phyloP scores from a whole-genome alignment of 2,888 invertebrate species.

The Parochlus steinenii region DNA sequence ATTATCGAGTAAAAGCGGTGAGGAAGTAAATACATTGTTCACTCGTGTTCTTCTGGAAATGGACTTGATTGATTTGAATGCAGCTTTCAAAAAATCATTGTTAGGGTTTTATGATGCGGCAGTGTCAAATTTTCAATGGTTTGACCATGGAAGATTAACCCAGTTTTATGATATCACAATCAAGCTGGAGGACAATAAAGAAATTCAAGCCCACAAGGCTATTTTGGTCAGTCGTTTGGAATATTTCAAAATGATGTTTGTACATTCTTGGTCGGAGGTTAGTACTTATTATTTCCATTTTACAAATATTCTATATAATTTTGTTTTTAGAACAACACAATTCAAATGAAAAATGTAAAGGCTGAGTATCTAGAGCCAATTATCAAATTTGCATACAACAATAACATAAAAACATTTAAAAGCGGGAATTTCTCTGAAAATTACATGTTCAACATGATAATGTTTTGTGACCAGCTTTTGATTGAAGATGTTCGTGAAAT shows the following conservation, averaged over 20 bases:
- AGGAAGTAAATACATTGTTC: too few species aligned
- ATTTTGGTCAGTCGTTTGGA: conserved; percentile 65
- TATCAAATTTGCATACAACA: conserved; percentile 60
- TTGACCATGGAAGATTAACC: too few species aligned
- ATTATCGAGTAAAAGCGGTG: too few species aligned
- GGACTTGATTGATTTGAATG: too few species aligned
- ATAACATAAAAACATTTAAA: conserved; percentile 40
- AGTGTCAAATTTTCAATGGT: too few species aligned
- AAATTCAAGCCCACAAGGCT: conserved; percentile 58
- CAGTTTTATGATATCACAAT: conserved; percentile 47
- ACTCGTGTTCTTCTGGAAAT: too few species aligned
- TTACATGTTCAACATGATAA: conserved; percentile 51
- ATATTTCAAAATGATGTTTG: conserved; percentile 73
- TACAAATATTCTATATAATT: conserved; percentile 4
- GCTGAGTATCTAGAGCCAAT: conserved; percentile 39
- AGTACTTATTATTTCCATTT: conserved; percentile 15
- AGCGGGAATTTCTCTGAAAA: conserved; percentile 49
- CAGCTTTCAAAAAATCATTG: too few species aligned
- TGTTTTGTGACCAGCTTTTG: conserved; percentile 66
- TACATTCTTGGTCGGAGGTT: conserved; percentile 61
- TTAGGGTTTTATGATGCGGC: too few species aligned
- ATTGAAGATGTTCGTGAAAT: conserved; percentile 51
- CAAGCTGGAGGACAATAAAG: conserved; percentile 32
- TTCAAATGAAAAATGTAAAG: conserved; percentile 24
- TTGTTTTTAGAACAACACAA: conserved; percentile 20